A percentile compares a stretch with the other conserved stretches of the same genome.
phyloP scores from a whole-genome alignment of 2,797 vertebrate species.

The Notamacropus eugenii region DNA sequence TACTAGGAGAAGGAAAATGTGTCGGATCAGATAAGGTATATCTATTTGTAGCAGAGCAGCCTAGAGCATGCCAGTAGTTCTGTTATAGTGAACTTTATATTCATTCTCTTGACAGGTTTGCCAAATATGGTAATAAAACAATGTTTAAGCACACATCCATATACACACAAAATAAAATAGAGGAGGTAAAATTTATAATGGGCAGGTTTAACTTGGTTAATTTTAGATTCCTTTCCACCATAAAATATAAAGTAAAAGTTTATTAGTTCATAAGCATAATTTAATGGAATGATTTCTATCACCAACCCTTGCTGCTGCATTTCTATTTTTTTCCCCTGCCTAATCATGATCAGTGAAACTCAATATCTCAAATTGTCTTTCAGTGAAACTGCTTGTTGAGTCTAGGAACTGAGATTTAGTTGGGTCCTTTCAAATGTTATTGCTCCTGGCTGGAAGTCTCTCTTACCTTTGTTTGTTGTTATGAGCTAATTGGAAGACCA shows the following conservation, averaged over 20 bases:
- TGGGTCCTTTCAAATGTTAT: neutral
- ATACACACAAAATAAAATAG: neutral
- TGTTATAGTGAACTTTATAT: slow-evolving; percentile 14
- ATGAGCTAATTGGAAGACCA: neutral
- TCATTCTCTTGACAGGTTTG: slow-evolving; percentile 10
- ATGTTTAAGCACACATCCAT: neutral
- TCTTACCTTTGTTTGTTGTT: neutral
- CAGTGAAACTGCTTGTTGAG: neutral
- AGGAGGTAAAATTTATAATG: slow-evolving; percentile 13
- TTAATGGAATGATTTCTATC: neutral
- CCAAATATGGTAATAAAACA: slow-evolving; percentile 29
- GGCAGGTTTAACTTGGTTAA: neutral
- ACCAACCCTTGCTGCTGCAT: neutral
- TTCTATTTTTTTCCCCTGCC: neutral
- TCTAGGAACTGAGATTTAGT: neutral
- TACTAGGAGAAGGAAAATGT: slow-evolving; percentile 1
- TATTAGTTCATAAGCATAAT: neutral
- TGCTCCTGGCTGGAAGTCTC: neutral
- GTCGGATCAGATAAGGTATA: neutral
- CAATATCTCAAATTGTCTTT: neutral
- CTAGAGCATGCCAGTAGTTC: neutral
- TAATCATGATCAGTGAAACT: neutral
- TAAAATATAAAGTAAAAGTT: slow-evolving; percentile 5
- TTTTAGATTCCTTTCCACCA: slow-evolving; percentile 15
- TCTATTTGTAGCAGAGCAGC: slow-evolving; percentile 14